Evolutionary conservation across 53 echinoderm and acorn worm genomes (phyloP).

Genomic region (Hippasteria phrygiana): DNA sequence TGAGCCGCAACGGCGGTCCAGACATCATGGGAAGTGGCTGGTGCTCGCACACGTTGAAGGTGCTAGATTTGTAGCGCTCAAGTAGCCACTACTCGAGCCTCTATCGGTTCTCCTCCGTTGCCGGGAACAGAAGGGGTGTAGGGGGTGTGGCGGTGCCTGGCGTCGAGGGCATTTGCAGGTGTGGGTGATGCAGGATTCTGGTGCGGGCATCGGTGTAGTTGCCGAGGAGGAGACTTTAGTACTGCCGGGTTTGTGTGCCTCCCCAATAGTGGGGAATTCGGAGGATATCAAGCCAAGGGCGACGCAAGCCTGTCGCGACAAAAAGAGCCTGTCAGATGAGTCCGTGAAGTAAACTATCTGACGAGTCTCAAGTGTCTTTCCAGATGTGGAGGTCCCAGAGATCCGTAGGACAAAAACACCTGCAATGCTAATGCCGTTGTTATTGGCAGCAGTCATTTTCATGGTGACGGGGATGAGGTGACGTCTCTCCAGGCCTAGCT

Average conservation of each 20-base stretch:
- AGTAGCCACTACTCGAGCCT: constrained; percentile 64
- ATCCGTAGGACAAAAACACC: constrained; percentile 46
- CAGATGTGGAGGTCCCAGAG: constrained; percentile 40
- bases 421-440: constrained; percentile 52
- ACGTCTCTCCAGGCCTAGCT: constrained; percentile 30
- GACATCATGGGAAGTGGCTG: constrained; percentile 76
- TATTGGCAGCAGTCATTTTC: constrained; percentile 71
- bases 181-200: not conserved
- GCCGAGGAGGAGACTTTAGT: not conserved
- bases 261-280: constrained; percentile 66
- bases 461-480: constrained; percentile 74
- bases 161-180: constrained; percentile 64
- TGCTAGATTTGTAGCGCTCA: constrained; percentile 62
- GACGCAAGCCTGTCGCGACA: constrained; percentile 59
- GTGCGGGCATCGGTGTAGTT: not conserved
- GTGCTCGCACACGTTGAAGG: constrained; percentile 73
- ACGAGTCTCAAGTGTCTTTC: constrained; percentile 51
- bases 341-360: constrained; percentile 69
- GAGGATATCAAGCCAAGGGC: constrained; percentile 63
- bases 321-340: constrained; percentile 51
- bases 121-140: constrained; percentile 47
- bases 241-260: not conserved
- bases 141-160: constrained; percentile 48
- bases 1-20: constrained; percentile 62
- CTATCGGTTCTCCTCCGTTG: constrained; percentile 66